Conservation (phyloP, 2,888 invertebrate species). For the Nezara viridula region DNA sequence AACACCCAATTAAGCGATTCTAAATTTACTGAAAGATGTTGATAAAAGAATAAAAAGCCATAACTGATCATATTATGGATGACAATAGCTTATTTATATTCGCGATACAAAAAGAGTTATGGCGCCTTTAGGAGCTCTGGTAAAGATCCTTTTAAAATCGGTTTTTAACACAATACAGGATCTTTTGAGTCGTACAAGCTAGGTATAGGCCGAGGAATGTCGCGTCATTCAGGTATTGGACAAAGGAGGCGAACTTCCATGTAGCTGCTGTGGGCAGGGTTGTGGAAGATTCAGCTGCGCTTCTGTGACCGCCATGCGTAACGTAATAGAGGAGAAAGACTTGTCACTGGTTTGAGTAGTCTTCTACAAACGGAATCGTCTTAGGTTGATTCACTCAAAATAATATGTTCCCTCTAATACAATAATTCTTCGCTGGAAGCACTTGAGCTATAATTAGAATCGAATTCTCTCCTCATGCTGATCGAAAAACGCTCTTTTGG, state of each 20-base stretch:
- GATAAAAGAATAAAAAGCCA: conserved; percentile 10
- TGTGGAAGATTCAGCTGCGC: background rate
- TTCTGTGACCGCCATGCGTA: background rate
- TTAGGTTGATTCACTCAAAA: background rate
- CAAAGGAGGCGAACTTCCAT: background rate
- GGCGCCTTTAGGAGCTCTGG: background rate
- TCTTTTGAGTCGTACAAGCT: background rate
- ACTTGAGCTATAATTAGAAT: too few species aligned
- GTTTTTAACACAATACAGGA: background rate
- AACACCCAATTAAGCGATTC: background rate
- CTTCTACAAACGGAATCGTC: background rate
- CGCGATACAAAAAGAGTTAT: background rate
- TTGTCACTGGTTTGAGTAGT: background rate
- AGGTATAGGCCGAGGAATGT: background rate
- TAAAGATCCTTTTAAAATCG: background rate
- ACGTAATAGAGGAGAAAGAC: background rate
- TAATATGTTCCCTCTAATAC: too few species aligned
- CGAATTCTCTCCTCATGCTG: too few species aligned
- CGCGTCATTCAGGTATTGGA: background rate
- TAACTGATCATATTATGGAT: background rate
- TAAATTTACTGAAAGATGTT: background rate
- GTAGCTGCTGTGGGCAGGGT: background rate
- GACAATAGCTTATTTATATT: conserved; percentile 14
- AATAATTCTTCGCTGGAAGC: too few species aligned
- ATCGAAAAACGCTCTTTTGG: too few species aligned